Percentiles rank a stretch among this genome's conserved stretches.
Conservation (phyloP, 2,888 invertebrate species). For the Antitype chi region DNA sequence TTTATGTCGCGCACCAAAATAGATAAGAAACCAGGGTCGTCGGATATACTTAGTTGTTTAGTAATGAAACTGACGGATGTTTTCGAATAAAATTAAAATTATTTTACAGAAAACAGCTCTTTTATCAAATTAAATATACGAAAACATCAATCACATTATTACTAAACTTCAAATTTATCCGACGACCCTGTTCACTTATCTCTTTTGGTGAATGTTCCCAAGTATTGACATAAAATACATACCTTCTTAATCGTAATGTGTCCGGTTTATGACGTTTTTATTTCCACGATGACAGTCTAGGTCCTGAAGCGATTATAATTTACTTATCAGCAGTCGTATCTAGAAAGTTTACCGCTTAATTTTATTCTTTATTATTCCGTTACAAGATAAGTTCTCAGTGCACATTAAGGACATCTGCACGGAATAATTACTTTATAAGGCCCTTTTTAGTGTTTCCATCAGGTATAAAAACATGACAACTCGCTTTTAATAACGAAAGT, state of each 20-base stretch:
- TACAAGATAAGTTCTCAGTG: conserved; percentile 14
- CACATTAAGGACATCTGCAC: conserved; percentile 30
- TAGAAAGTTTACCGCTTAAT: conserved; percentile 23
- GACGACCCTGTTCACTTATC: no score
- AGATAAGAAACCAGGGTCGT: no score
- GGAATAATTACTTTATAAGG: conserved; percentile 8
- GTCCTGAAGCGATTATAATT: conserved; percentile 17
- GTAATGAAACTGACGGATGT: no score
- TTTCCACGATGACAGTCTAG: not conserved
- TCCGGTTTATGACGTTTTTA: not conserved
- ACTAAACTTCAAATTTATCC: no score
- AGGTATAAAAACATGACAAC: not conserved
- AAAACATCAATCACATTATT: no score
- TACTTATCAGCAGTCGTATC: conserved; percentile 41
- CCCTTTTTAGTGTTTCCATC: not conserved
- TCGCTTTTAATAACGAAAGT: not conserved
- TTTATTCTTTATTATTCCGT: conserved; percentile 27
- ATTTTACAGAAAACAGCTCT: no score
- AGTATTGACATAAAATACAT: no score
- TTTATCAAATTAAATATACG: no score
- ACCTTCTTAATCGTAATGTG: not conserved
- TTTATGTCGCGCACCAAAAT: no score
- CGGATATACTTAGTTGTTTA: no score
- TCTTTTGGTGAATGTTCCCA: no score
- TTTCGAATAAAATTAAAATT: no score